A percentile compares a stretch with the other conserved stretches of the same genome.
These are phyloP conservation scores for Papilio gigon DNA, from an alignment of 2,888 invertebrate species.

Conservation along the genomic window DNA sequence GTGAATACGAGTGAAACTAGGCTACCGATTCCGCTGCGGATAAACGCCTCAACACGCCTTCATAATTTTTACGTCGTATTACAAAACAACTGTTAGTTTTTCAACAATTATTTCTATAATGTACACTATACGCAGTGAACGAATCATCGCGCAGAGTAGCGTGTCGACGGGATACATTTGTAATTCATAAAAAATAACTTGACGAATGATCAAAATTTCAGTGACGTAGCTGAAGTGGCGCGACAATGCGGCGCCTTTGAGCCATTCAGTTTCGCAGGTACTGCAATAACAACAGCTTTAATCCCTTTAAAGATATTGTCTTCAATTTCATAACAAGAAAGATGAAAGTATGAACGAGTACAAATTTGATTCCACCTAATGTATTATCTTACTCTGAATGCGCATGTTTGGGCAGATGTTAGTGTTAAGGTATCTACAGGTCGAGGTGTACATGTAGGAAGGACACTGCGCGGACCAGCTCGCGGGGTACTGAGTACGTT, in stretches of 20 bases:
- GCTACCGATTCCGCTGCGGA: conserved; percentile 31
- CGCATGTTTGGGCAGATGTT: too few relatives aligned
- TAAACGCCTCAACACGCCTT: conserved; percentile 10
- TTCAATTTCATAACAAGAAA: neutral
- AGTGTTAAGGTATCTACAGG: too few relatives aligned
- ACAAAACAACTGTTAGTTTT: conserved; percentile 9
- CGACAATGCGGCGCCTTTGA: conserved; percentile 27
- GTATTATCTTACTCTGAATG: too few relatives aligned
- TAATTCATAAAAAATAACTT: too few relatives aligned
- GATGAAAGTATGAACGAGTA: too few relatives aligned
- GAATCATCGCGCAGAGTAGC: too few relatives aligned
- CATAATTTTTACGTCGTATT: conserved; percentile 9
- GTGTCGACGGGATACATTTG: too few relatives aligned
- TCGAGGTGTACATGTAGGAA: too few relatives aligned
- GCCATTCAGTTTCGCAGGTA: conserved; percentile 33
- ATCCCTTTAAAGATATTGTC: neutral
- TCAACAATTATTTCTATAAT: neutral
- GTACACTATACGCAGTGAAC: too few relatives aligned
- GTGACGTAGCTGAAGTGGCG: conserved; percentile 35
- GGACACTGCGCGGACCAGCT: too few relatives aligned
- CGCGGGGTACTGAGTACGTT: too few relatives aligned
- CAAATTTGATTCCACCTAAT: too few relatives aligned
- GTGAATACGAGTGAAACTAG: conserved; percentile 30
- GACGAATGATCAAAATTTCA: conserved; percentile 34
- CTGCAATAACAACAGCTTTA: conserved; percentile 5